Conservation (phyloP, 2,888 invertebrate species). For the Drosophila mayaguana region DNA sequence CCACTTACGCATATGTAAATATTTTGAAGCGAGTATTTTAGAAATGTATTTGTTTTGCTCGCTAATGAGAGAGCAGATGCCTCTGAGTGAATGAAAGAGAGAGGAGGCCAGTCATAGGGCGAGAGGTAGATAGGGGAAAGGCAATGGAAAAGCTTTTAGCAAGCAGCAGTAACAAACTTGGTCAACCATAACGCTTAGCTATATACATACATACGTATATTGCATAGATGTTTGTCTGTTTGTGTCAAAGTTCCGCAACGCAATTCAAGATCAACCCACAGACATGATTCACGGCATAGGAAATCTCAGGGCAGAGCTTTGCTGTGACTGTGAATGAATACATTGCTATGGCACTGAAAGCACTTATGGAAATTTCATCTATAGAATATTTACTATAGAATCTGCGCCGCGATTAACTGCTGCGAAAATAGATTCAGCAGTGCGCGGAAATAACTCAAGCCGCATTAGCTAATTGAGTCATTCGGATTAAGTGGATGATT, state of each 20-base stretch:
- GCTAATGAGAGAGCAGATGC: constrained; percentile 2
- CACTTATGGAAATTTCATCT: constrained; percentile 17
- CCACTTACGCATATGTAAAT: constrained; percentile 66
- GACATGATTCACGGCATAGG: constrained; percentile 36
- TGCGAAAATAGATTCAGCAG: constrained; percentile 20
- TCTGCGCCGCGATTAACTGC: constrained; percentile 28
- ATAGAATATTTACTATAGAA: constrained; percentile 10
- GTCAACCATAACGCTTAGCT: constrained; percentile 20
- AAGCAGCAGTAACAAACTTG: constrained; percentile 17
- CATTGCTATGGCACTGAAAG: constrained; percentile 12
- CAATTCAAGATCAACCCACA: constrained; percentile 54
- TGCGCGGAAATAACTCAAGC: constrained; percentile 7
- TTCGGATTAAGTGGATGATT: background rate
- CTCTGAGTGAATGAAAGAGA: constrained; percentile 4
- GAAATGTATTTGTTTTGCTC: constrained; percentile 29
- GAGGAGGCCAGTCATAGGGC: background rate
- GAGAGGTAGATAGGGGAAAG: background rate
- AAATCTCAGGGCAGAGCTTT: constrained; percentile 10
- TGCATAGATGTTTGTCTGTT: background rate
- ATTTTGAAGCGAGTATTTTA: constrained; percentile 45
- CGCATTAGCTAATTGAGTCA: constrained; percentile 3
- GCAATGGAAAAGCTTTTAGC: constrained; percentile 38
- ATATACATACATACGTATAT: background rate
- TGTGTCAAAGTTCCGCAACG: constrained; percentile 42
- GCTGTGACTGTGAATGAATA: constrained; percentile 12